Evolutionary conservation across 2,888 invertebrate genomes (phyloP).

Genomic region (Lasioglossum leucozonium): DNA sequence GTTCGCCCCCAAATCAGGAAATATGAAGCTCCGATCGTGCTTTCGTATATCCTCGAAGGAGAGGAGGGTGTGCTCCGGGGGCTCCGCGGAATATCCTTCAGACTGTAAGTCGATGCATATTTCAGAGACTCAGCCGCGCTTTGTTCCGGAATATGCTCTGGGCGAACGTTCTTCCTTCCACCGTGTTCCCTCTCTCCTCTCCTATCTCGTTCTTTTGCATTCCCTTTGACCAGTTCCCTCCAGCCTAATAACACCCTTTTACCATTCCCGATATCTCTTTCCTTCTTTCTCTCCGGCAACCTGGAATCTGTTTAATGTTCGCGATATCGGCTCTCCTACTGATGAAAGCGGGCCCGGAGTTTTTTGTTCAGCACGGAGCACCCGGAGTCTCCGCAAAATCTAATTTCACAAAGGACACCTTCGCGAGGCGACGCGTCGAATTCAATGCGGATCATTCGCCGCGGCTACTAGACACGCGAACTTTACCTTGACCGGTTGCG

Average conservation of each 20-base stretch:
- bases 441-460: background rate
- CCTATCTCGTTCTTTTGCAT: constrained; percentile 70
- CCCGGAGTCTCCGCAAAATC: constrained; percentile 40
- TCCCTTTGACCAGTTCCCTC: constrained; percentile 74
- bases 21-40: constrained; percentile 72
- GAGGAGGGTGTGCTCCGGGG: constrained; percentile 56
- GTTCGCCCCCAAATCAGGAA: constrained; percentile 73
- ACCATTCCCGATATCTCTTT: constrained; percentile 54
- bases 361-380: constrained; percentile 23
- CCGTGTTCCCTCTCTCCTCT: constrained; percentile 31
- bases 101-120: constrained; percentile 76
- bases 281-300: constrained; percentile 27
- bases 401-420: constrained; percentile 49
- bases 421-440: background rate
- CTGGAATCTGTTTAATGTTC: constrained; percentile 73
- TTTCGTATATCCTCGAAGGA: constrained; percentile 66
- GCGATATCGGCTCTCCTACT: constrained; percentile 61
- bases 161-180: constrained; percentile 57
- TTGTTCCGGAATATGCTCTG: constrained; percentile 74
- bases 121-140: constrained; percentile 73
- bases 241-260: constrained; percentile 76
- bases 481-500: background rate
- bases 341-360: constrained; percentile 61
- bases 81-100: constrained; percentile 68
- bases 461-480: background rate